phyloP scores from a whole-genome alignment of 1,140 invertebrate genomes.

The Oedothorax gibbosus region DNA sequence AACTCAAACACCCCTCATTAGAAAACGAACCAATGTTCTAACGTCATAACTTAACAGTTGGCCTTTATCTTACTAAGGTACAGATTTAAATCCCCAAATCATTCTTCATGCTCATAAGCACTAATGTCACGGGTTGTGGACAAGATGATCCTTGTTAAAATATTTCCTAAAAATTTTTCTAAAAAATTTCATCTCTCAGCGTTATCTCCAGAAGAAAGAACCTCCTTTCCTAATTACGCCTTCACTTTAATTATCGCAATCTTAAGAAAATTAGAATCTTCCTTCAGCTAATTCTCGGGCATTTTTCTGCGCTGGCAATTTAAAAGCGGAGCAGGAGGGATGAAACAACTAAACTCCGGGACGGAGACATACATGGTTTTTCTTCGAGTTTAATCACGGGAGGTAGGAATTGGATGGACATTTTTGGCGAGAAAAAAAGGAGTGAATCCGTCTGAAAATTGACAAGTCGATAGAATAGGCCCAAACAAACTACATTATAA shows the following conservation, averaged over 20 bases:
- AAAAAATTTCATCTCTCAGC: constrained; percentile 16
- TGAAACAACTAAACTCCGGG: constrained; percentile 3
- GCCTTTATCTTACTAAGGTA: no score
- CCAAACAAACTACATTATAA: no score
- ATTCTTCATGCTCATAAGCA: constrained; percentile 24
- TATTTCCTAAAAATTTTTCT: constrained; percentile 34
- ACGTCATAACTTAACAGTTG: no score
- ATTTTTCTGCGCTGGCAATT: constrained; percentile 49
- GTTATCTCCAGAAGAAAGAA: constrained; percentile 1
- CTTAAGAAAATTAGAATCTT: constrained; percentile 54
- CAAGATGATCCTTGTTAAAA: constrained; percentile 33
- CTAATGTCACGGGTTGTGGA: constrained; percentile 11
- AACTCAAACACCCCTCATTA: no score
- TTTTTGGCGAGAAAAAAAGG: no score
- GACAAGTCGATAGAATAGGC: no score
- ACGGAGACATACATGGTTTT: not conserved
- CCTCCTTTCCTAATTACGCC: constrained; percentile 40
- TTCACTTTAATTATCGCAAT: constrained; percentile 52
- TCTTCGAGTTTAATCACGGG: not conserved
- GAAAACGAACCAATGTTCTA: no score
- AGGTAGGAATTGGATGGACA: not conserved
- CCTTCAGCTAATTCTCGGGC: constrained; percentile 30
- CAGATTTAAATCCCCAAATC: not conserved
- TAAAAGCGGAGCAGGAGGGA: not conserved
- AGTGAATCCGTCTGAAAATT: no score